Percentiles rank a stretch among this genome's conserved stretches.
These are phyloP conservation scores for Strigamia crassipes DNA, from an alignment of 2,888 invertebrate genomes.

Conservation along the genomic window DNA sequence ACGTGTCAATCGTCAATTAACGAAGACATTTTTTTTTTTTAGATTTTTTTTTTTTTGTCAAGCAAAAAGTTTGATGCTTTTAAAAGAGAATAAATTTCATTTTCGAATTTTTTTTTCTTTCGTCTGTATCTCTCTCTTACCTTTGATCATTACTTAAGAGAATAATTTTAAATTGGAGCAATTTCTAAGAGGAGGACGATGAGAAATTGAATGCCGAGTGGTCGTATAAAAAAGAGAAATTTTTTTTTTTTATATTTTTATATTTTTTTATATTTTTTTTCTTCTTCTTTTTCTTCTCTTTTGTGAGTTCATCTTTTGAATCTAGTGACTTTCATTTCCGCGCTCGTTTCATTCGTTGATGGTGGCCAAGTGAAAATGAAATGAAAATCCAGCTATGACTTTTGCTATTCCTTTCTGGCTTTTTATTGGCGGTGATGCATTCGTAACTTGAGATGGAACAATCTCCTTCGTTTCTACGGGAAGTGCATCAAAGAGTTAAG, in stretches of 20 bases:
- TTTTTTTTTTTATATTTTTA: not conserved
- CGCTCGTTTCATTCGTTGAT: constrained; percentile 24
- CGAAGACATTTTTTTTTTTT: not conserved
- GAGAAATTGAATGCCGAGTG: constrained; percentile 27
- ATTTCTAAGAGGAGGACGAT: not conserved
- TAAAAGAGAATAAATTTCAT: not conserved
- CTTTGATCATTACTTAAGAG: constrained; percentile 22
- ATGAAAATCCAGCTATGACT: constrained; percentile 42
- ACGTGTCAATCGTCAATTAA: not conserved
- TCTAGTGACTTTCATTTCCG: constrained; percentile 39
- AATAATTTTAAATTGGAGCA: constrained; percentile 30
- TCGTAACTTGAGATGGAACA: constrained; percentile 25
- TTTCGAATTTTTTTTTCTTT: not conserved
- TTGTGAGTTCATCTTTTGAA: constrained; percentile 34
- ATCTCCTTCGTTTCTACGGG: constrained; percentile 26
- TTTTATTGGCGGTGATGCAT: constrained; percentile 42
- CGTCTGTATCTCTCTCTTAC: not conserved
- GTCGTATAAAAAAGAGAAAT: constrained; percentile 22
- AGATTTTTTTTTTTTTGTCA: not conserved
- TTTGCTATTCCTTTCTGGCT: constrained; percentile 22
- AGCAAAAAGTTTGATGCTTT: not conserved
- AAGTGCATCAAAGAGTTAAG: constrained; percentile 8
- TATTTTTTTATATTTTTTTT: not conserved
- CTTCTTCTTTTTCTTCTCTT: not conserved
- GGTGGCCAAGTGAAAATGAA: constrained; percentile 38